A percentile compares a stretch with the other conserved stretches of the same genome.
phyloP scores from a whole-genome alignment of 2,888 invertebrate species.

The Ypsolopha scabrella region DNA sequence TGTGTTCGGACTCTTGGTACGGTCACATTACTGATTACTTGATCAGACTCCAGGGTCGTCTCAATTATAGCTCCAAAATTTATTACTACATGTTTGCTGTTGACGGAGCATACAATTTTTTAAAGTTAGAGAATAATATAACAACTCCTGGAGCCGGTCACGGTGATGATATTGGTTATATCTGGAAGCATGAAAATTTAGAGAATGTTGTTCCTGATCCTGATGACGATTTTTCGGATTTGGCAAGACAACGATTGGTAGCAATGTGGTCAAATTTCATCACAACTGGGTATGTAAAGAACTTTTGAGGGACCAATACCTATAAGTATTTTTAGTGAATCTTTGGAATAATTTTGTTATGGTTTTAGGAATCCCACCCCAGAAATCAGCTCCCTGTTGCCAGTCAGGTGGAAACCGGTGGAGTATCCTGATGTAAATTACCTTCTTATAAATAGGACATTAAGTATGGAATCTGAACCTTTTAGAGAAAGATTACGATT shows the following conservation, averaged over 20 bases:
- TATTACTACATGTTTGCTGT: conserved; percentile 9
- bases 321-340: too few species aligned
- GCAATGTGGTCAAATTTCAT: conserved; percentile 9
- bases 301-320: too few species aligned
- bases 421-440: conserved; percentile 5
- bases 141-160: conserved; percentile 5
- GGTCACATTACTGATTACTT: conserved; percentile 8
- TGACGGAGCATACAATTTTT: conserved; percentile 7
- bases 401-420: conserved; percentile 7
- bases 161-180: conserved; percentile 9
- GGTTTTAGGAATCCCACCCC: conserved; percentile 10
- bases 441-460: conserved; percentile 4
- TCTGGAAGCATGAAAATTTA: conserved; percentile 3
- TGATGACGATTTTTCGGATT: conserved; percentile 2
- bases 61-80: neutral
- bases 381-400: neutral
- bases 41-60: neutral
- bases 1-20: conserved; percentile 9
- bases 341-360: too few species aligned
- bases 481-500: conserved; percentile 6
- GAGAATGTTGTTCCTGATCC: neutral
- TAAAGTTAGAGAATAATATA: conserved; percentile 2
- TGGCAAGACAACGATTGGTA: conserved; percentile 5
- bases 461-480: conserved; percentile 2
- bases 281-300: conserved; percentile 8